A percentile compares a stretch with the other conserved stretches of the same genome.
phyloP scores from a whole-genome alignment of 2,888 invertebrate species.

The Andrena haemorrhoa region DNA sequence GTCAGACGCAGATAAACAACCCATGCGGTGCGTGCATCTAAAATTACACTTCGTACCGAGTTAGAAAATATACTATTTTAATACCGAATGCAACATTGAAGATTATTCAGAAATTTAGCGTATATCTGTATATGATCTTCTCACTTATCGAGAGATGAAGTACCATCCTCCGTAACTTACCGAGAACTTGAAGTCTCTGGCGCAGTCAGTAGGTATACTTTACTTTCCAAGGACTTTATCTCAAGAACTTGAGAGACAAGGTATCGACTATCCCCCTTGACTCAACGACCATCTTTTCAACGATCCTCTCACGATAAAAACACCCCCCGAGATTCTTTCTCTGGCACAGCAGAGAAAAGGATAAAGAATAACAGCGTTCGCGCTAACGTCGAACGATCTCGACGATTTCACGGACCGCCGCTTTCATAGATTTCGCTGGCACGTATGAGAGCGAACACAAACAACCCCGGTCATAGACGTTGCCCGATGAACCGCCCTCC shows the following conservation, averaged over 20 bases:
- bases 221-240: neutral
- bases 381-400: conserved; percentile 61
- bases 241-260: conserved; percentile 29
- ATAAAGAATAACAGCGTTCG: conserved; percentile 49
- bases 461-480: conserved; percentile 43
- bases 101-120: too few relatives aligned
- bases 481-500: conserved; percentile 45
- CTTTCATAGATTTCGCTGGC: conserved; percentile 55
- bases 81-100: too few relatives aligned
- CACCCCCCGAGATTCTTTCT: conserved; percentile 33
- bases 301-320: conserved; percentile 37
- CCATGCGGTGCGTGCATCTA: too few relatives aligned
- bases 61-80: too few relatives aligned
- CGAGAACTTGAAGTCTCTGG: too few relatives aligned
- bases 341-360: conserved; percentile 1
- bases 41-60: too few relatives aligned
- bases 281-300: conserved; percentile 72
- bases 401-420: conserved; percentile 64
- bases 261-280: conserved; percentile 57
- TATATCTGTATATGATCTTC: too few relatives aligned
- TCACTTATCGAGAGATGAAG: too few relatives aligned
- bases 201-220: neutral
- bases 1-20: too few relatives aligned
- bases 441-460: conserved; percentile 41
- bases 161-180: too few relatives aligned